A percentile compares a stretch with the other conserved stretches of the same genome.
Conservation (phyloP, 1,140 invertebrate genomes). For the Dermatophagoides farinae region DNA sequence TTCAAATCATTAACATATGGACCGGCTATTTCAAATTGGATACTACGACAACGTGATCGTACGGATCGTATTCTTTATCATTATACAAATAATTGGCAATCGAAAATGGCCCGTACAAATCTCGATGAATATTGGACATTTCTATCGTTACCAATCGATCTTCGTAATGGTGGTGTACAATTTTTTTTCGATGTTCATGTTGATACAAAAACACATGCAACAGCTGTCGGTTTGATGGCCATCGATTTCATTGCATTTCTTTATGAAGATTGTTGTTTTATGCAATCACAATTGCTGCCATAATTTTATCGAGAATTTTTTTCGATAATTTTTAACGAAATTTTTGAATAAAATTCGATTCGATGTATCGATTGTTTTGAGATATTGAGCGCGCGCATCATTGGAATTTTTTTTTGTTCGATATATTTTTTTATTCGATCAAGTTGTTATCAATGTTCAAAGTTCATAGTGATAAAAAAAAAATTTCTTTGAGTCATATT, state of each 20-base stretch:
- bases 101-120: background rate
- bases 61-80: background rate
- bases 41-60: background rate
- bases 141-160: background rate
- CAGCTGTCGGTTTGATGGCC: background rate
- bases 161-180: background rate
- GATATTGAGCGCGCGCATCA: too few species aligned
- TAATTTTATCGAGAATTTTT: too few species aligned
- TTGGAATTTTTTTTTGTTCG: too few species aligned
- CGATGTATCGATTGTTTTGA: too few species aligned
- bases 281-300: background rate
- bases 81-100: background rate
- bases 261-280: background rate
- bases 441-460: too few species aligned
- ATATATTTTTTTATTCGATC: too few species aligned
- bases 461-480: too few species aligned
- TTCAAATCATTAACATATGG: background rate
- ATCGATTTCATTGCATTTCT: constrained; percentile 1
- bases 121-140: background rate
- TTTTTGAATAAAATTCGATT: too few species aligned
- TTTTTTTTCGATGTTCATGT: background rate
- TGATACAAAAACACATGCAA: background rate
- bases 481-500: too few species aligned
- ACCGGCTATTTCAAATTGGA: background rate
- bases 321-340: too few species aligned